Base-by-base conservation (phyloP, 2,797 vertebrate genomes). In the Myoxocephalus aenaeus region DNA sequence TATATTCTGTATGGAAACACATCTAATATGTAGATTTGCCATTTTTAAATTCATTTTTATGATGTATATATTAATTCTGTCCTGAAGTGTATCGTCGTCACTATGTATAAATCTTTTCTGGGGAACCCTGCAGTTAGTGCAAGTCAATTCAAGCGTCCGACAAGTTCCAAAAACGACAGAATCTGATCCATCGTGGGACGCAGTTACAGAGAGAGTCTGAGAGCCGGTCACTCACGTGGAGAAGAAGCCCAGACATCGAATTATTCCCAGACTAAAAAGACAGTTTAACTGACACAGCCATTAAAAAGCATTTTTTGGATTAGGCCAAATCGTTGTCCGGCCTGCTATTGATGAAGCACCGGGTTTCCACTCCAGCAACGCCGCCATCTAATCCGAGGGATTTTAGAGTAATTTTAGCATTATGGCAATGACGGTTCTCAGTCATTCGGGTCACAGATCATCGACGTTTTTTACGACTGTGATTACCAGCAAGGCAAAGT, bases 351-450 rank as follows among this genome's bases (percentile, higher is more conserved):
- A 76, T 65, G 25, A 70, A 65, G 62, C 2, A 4, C 12, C 2
- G 0, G 27, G 32, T 84, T 50, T 12, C 3, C 40, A 59, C 32
- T 44, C 9, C 4, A 44, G 44, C 13, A 72, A 48, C 8, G 9
- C 40, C 15, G 44, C 5, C 8, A 7, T 62, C 13, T 56, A 70
- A 57, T 78, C 68, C 68, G 17, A 7, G n/a, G 65, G 53, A 32
- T 71, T 73, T 62, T 11, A 48, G 20, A 68, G 53, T 70, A 7
- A 82, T 61, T 81, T 69, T 46, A 64, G 59, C 70, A 54, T 63
- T 66, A 20, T 40, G 50, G 56, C 48, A 59, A 18, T 63, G 1
- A 66, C 66, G 32, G 38, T 44, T 61, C 38, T 18, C 48, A 34
- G 5, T 67, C 40, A 66, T 36, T 64, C 18, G 12, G 46, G 61